Base-by-base conservation (phyloP, 2,113 vertebrate genomes). In the Callithrix jacchus region DNA sequence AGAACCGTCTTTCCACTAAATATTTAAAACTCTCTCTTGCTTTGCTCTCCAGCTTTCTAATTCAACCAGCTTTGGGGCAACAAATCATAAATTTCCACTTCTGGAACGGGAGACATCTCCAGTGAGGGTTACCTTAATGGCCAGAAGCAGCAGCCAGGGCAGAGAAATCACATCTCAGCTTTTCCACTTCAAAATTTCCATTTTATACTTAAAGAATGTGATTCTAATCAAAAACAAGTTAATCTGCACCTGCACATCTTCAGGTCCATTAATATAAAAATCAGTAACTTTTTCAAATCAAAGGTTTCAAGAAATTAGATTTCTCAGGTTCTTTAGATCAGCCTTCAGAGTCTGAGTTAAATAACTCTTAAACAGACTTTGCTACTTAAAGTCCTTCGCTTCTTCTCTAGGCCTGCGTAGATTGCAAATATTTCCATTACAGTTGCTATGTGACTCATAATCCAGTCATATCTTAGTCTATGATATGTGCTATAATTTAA, bases 401-500 rank as follows among this genome's bases (percentile, higher is more conserved):
- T 77, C 64, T 80, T 86, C 32, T 52, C 20, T 8, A 74, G 56
- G 56, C 18, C 54, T 90, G 27, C 76, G 35, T 87, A 64, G 95
- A 89, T 2, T 87, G 35, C 64, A 88, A 97, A 80, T 68, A 82
- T 86, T 95, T 95, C 83, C 76, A 89, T 37, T 73, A 77, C 16
- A 30, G 14, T 49, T 70, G 58, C 13, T 30, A 12, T 32, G 25
- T 35, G 27, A 79, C 27, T 96, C 73, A 64, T 56, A 47, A 32
- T 45, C 40, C 68, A 68, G 49, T 66, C 84, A 90, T 61, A 92
- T 92, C 42, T 93, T 76, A 96, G 64, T 54, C 42, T 68, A 92
- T 92, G 80, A 81, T 25, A 93, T 2, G 52, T 16, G 52, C 42
- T 96, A 56, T 81, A 96, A 95, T 82, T 97, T 96, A 70, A 91